phyloP scores from a whole-genome alignment of 1,140 invertebrate species.

The Dinoponera quadriceps region DNA sequence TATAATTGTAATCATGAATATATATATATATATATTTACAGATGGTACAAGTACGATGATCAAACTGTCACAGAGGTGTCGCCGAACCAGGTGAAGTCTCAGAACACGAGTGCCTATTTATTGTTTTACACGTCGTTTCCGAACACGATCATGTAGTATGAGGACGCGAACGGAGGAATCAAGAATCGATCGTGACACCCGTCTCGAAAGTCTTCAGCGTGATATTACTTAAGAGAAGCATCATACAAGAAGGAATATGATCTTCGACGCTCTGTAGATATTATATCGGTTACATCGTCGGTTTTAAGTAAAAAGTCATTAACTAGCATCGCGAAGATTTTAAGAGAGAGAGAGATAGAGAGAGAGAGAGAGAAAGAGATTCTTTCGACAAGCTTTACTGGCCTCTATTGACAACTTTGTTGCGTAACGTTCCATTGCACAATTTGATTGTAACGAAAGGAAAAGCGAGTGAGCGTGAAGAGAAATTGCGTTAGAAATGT shows the following conservation, averaged over 20 bases:
- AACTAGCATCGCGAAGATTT: no score
- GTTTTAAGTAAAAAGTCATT: no score
- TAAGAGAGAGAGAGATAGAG: no score
- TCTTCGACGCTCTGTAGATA: conserved; percentile 37
- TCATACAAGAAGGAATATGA: conserved; percentile 16
- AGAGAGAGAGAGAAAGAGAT: no score
- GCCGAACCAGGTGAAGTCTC: conserved; percentile 88
- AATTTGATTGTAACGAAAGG: no score
- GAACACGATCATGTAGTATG: conserved; percentile 69
- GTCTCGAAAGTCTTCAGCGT: conserved; percentile 38
- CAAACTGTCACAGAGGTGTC: conserved; percentile 92
- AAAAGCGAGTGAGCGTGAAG: no score
- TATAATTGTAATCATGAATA: not conserved
- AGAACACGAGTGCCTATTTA: conserved; percentile 90
- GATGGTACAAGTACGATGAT: conserved; percentile 97
- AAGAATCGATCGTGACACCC: conserved; percentile 23
- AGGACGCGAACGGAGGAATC: conserved; percentile 6
- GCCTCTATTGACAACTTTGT: no score
- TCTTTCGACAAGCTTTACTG: no score
- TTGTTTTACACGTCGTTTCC: conserved; percentile 90
- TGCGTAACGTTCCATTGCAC: no score
- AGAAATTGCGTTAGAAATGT: no score
- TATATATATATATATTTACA: conserved; percentile 74
- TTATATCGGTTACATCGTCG: not conserved
- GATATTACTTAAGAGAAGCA: conserved; percentile 28